A percentile compares a stretch with the other conserved stretches of the same genome.
Conservation (phyloP, 1,140 invertebrate species). For the Heliconius melpomene region DNA sequence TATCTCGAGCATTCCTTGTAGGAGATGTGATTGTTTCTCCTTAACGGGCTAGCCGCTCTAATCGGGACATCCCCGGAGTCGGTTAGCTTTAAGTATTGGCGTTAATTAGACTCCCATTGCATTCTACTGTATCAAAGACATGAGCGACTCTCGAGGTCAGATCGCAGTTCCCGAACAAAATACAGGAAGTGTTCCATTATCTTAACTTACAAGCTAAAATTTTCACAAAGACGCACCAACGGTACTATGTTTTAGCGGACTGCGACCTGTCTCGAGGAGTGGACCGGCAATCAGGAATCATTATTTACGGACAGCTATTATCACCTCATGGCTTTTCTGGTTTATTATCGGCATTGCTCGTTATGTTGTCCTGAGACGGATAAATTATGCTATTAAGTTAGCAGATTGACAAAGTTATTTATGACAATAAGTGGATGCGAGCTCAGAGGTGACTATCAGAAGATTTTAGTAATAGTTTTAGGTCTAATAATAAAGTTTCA, state of each 20-base stretch:
- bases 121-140: constrained; percentile 59
- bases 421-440: constrained; percentile 61
- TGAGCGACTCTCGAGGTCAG: constrained; percentile 55
- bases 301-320: constrained; percentile 78
- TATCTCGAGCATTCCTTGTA: constrained; percentile 61
- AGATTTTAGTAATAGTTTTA: not conserved
- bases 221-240: constrained; percentile 45
- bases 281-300: constrained; percentile 75
- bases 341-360: constrained; percentile 77
- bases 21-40: constrained; percentile 71
- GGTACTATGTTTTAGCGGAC: constrained; percentile 54
- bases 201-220: constrained; percentile 43
- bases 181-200: constrained; percentile 56
- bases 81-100: constrained; percentile 42
- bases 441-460: constrained; percentile 30
- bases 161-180: constrained; percentile 49
- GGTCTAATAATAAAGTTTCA: not conserved
- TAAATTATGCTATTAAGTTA: constrained; percentile 79
- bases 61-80: constrained; percentile 66
- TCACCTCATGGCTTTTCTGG: constrained; percentile 78
- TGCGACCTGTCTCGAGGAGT: constrained; percentile 54
- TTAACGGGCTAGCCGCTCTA: constrained; percentile 61
- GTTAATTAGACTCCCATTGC: constrained; percentile 54
- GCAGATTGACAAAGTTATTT: constrained; percentile 80
- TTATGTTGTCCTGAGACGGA: constrained; percentile 77